phyloP scores from a whole-genome alignment of 2,888 invertebrate species.

The Branchellion lobata region DNA sequence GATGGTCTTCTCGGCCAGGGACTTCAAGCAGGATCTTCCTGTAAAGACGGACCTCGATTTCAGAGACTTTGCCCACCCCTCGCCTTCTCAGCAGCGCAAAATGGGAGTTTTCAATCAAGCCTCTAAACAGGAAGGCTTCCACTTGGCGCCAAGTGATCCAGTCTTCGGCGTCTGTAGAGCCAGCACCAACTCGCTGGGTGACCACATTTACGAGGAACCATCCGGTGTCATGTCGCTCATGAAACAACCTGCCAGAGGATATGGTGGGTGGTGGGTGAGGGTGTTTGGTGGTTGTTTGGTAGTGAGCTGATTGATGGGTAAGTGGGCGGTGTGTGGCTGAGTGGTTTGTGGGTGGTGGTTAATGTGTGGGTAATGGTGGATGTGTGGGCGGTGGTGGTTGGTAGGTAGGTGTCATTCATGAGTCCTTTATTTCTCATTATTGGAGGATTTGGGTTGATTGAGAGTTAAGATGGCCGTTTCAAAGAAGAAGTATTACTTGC shows the following conservation, averaged over 20 bases:
- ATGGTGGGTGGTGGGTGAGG: neutral
- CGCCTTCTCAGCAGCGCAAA: neutral
- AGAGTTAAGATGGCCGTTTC: neutral
- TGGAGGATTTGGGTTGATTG: too few species aligned
- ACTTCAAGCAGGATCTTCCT: neutral
- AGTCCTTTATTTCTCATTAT: too few species aligned
- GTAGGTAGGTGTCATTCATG: too few species aligned
- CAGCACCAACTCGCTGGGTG: conserved; percentile 13
- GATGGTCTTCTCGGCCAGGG: neutral
- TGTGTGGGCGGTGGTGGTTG: too few species aligned
- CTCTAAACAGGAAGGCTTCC: neutral
- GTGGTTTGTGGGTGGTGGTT: too few species aligned
- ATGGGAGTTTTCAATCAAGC: neutral
- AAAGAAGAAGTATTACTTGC: too few species aligned
- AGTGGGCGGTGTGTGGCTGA: too few species aligned
- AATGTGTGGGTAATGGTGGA: too few species aligned
- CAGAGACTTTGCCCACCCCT: neutral
- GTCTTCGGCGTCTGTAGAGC: too few species aligned
- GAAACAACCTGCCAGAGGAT: neutral
- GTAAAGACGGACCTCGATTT: neutral
- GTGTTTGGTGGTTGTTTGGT: neutral
- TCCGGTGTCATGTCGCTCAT: conserved; percentile 23
- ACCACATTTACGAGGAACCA: conserved; percentile 41
- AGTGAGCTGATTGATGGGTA: too few species aligned
- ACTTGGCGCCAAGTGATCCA: neutral